Evolutionary conservation across 2,888 invertebrate genomes (phyloP).

Genomic region (Dryococelus australis): DNA sequence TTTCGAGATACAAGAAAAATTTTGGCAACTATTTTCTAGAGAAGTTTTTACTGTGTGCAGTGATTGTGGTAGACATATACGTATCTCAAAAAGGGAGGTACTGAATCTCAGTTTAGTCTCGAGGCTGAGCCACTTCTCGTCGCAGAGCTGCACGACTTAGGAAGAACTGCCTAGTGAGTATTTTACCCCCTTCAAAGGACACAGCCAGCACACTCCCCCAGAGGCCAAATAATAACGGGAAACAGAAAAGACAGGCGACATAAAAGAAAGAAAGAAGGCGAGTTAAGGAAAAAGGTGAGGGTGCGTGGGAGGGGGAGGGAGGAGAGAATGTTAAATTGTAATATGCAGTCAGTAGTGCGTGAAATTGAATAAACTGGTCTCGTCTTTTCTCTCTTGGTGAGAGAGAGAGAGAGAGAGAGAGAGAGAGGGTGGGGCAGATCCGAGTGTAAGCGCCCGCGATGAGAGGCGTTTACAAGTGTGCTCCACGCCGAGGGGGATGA

Average conservation of each 20-base stretch:
- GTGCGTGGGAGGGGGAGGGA: neutral
- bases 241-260: neutral
- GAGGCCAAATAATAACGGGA: neutral
- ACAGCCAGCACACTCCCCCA: neutral
- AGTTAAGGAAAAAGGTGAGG: neutral
- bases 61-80: too few species aligned
- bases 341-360: constrained; percentile 55
- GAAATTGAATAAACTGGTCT: constrained; percentile 56
- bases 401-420: too few species aligned
- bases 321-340: constrained; percentile 50
- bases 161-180: neutral
- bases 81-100: too few species aligned
- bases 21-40: too few species aligned
- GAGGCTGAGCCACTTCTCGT: neutral
- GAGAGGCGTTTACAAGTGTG: neutral
- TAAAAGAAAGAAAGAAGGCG: neutral
- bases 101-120: neutral
- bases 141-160: neutral
- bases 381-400: neutral
- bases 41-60: too few species aligned
- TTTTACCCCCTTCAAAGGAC: neutral
- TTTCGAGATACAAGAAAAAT: too few species aligned
- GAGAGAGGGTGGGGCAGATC: neutral
- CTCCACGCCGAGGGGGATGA: neutral
- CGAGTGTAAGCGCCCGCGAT: neutral